phyloP scores from a whole-genome alignment of 2,113 vertebrate species.

The Serilophus lunatus region DNA sequence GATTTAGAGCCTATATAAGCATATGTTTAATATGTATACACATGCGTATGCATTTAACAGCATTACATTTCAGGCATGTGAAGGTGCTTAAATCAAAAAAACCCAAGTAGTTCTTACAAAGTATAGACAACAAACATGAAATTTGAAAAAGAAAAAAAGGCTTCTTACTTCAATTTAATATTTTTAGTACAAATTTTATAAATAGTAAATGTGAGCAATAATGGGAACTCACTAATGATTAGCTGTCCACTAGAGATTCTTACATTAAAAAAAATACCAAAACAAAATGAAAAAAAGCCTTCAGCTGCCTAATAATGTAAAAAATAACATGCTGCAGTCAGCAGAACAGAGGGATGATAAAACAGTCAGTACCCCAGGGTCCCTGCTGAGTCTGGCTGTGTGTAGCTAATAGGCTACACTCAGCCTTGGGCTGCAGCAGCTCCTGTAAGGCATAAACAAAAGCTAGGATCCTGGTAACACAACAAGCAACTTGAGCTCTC shows the following conservation, averaged over 20 bases:
- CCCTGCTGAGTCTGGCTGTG: background rate
- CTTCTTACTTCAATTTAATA: background rate
- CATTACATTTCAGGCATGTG: background rate
- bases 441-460: background rate
- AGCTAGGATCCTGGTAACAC: background rate
- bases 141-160: background rate
- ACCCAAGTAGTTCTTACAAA: background rate
- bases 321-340: constrained; percentile 8
- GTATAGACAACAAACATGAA: background rate
- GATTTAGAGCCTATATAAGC: background rate
- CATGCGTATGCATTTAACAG: background rate
- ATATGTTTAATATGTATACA: background rate
- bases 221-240: background rate
- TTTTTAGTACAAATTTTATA: constrained; percentile 1
- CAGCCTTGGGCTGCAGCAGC: background rate
- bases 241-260: background rate
- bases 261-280: background rate
- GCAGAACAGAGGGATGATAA: background rate
- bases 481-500: background rate
- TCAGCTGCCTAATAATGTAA: background rate
- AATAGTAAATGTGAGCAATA: background rate
- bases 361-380: background rate
- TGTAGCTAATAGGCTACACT: background rate
- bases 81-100: background rate
- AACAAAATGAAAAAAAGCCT: background rate